A percentile compares a stretch with the other conserved stretches of the same genome.
Conservation (phyloP, 1,140 invertebrate species). For the Microvelia longipes region DNA sequence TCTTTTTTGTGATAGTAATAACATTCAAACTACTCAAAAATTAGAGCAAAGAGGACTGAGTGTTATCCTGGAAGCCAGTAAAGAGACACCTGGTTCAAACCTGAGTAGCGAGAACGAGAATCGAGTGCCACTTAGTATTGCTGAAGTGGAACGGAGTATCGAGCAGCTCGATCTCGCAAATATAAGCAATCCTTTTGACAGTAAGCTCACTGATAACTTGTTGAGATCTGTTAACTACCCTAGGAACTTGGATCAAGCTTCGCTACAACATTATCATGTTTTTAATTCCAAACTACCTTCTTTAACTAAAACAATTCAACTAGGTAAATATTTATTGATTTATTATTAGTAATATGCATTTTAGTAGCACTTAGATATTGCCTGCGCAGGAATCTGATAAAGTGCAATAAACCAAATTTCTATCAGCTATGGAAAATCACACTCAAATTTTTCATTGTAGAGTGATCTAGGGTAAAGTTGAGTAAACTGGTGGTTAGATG, state of each 20-base stretch:
- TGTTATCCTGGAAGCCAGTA: neutral
- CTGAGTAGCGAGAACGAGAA: neutral
- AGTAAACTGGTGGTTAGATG: too few species aligned
- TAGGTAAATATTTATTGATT: slow-evolving; percentile 21
- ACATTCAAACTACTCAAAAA: neutral
- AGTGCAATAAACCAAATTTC: too few species aligned
- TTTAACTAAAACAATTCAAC: slow-evolving; percentile 12
- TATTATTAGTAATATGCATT: neutral
- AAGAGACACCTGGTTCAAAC: neutral
- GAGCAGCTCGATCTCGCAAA: neutral
- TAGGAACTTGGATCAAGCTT: neutral
- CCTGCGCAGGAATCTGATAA: too few species aligned
- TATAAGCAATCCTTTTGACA: slow-evolving; percentile 7
- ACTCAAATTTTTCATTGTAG: too few species aligned
- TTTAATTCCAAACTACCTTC: slow-evolving; percentile 5
- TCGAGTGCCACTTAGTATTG: neutral
- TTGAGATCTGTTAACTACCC: slow-evolving; percentile 11
- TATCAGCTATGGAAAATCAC: too few species aligned
- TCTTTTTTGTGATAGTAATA: neutral
- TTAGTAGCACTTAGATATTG: too few species aligned
- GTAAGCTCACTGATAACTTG: slow-evolving; percentile 4
- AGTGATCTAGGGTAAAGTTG: too few species aligned
- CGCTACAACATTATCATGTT: neutral
- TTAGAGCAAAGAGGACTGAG: neutral
- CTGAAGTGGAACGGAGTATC: neutral